phyloP scores from a whole-genome alignment of 2,113 vertebrate genomes.

The Oreotragus oreotragus region DNA sequence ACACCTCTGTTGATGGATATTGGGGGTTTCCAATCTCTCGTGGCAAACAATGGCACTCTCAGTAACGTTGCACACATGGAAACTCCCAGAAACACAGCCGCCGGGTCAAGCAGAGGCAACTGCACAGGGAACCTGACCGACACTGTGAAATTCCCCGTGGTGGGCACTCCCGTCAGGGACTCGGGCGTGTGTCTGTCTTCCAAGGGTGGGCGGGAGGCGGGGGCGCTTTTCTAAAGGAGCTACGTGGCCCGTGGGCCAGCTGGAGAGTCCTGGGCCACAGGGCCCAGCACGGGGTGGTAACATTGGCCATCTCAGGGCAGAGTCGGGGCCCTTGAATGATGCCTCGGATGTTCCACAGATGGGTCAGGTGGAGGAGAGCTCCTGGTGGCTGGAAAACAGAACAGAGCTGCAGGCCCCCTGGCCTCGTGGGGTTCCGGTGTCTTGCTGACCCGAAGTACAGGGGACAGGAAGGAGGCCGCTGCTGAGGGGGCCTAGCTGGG shows the following conservation, averaged over 20 bases:
- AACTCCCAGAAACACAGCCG: neutral
- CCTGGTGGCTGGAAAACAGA: neutral
- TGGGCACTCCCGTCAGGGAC: neutral
- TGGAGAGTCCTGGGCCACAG: too few relatives aligned
- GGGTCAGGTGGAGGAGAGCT: accelerated
- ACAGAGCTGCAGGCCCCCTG: accelerated
- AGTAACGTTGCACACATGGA: neutral
- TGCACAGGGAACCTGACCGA: neutral
- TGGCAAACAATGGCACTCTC: neutral
- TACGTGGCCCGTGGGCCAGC: neutral
- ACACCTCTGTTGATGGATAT: neutral
- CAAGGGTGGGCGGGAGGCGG: accelerated
- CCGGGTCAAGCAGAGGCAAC: neutral
- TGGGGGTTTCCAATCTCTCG: neutral
- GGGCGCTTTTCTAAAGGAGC: neutral
- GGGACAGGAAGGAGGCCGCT: neutral
- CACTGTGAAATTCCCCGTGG: neutral
- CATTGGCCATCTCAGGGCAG: neutral
- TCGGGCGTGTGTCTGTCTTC: neutral
- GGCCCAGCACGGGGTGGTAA: neutral
- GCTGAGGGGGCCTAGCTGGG: neutral
- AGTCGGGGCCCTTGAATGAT: neutral
- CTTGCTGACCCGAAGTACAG: neutral
- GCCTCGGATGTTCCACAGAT: neutral
- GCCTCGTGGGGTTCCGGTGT: neutral